phyloP scores from a whole-genome alignment of 2,888 invertebrate genomes.

The Parapristionchus giblindavisi region DNA sequence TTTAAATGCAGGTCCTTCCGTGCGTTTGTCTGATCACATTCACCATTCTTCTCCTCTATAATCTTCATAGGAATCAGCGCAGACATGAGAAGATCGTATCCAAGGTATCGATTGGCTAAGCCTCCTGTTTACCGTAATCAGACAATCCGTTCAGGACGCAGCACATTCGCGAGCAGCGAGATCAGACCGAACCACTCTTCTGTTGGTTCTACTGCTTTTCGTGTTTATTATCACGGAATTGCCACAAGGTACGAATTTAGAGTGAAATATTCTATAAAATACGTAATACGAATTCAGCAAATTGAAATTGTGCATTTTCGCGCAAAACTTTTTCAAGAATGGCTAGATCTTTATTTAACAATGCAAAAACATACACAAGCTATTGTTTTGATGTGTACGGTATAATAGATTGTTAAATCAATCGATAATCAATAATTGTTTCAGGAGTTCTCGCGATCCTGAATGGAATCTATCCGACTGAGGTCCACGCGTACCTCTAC shows the following conservation, averaged over 20 bases:
- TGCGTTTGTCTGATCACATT: constrained; percentile 57
- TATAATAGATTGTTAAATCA: constrained; percentile 5
- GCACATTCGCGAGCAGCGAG: constrained; percentile 37
- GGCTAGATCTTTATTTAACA: background rate
- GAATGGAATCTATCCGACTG: constrained; percentile 49
- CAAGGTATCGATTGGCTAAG: constrained; percentile 16
- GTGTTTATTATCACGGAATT: constrained; percentile 41
- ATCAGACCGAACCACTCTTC: constrained; percentile 40
- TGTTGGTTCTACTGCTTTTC: constrained; percentile 40
- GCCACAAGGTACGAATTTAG: constrained; percentile 38
- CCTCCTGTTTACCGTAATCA: background rate
- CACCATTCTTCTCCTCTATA: constrained; percentile 54
- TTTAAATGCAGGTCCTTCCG: constrained; percentile 52
- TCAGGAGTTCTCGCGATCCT: constrained; percentile 53
- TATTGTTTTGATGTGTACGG: background rate
- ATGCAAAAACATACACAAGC: background rate
- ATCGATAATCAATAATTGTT: constrained; percentile 12
- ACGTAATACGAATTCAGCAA: background rate
- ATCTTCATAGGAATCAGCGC: constrained; percentile 50
- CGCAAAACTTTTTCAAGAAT: background rate
- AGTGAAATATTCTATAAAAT: background rate
- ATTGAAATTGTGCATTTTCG: background rate
- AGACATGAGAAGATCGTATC: constrained; percentile 51
- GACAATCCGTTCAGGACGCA: constrained; percentile 46
- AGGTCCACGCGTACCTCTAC: constrained; percentile 58